Base-by-base conservation (phyloP, 1,140 invertebrate genomes). In the Sinella curviseta region DNA sequence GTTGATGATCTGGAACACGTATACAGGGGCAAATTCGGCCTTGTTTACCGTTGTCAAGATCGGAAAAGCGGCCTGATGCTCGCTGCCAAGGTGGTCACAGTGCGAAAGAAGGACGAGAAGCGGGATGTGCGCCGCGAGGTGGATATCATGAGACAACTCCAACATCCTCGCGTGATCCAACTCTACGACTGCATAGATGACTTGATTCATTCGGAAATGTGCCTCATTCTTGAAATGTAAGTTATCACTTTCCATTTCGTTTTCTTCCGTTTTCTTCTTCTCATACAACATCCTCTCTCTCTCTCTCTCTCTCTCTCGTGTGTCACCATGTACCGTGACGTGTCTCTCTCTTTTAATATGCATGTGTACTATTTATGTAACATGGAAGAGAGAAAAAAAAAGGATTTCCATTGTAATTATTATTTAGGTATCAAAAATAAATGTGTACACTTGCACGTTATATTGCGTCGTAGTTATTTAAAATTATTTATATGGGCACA, bases 1-100 rank as follows among this genome's bases (percentile, higher is more conserved):
- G n/a, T n/a, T n/a, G n/a, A n/a, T n/a, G n/a, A n/a, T n/a, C n/a
- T n/a, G n/a, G n/a, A n/a, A n/a, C n/a, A n/a, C n/a, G n/a, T n/a
- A n/a, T n/a, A 28, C 87, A 99, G 98, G 83, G 98, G 98, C 1
- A 99, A 99, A 91, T 99, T 99, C 88, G 97, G 97, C 26, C 97
- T 95, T 30, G 97, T 99, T 4, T 97, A 97, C 88, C 91, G 92
- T 85, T 99, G 97, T 86, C 90, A 89, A 78, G 96, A 98, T 86
- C 95, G 94, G 86, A 88, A 88, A 17, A 94, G 92, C 0, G 92
- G 93, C 0, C 87, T 96, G 73, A 90, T 91, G 78, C 88, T 99
- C 80, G 97, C 97, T 0, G 96, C 96, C 0, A 99, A 99, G 88
- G 95, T 98, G 85, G 94, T 99, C 57, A 92, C 91, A 54, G 93